Base-by-base conservation (phyloP, 2,888 invertebrate genomes). In the Trichogramma dendrolimi region DNA sequence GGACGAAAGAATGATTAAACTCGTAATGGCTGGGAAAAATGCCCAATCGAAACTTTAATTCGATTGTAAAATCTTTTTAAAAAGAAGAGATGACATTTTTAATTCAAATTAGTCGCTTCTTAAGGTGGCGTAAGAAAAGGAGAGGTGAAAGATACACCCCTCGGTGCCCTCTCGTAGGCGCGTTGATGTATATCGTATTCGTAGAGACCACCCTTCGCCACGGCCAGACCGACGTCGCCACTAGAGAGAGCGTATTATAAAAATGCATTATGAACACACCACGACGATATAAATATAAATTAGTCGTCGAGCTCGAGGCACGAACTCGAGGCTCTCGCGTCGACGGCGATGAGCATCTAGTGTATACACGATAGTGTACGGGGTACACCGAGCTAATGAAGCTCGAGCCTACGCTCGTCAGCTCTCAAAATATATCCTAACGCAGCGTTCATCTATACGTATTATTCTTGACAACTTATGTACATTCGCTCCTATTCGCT, bases 201-300 rank as follows among this genome's bases (percentile, higher is more conserved):
- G 52, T 38, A 49, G 58, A 61, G 62, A 63, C 63, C 60, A 67
- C 67, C 63, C 67, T 64, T 60, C 56, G 55, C 57, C 61, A 50
- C 61, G 61, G 63, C 61, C 61, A 61, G 61, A 47, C 63, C 63
- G 51, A 46, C 8, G 46, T n/a, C 8, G 8, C 46, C 65, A 55
- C 61, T 64, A 54, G 50, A 27, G 58, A 68, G 67, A 67, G 66
- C 69, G 65, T 64, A 69, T 69, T 68, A 68, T 64, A 69, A 68
- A 69, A 69, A 67, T 69, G 67, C 67, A 68, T 69, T 68, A 69
- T 66, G 65, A 66, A 66, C 62, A 62, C 59, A 68, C 62, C 63
- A 66, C 63, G 64, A 66, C 27, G 68, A 67, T 69, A 69, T 69
- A 68, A 69, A 69, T 68, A 69, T 68, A 68, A 68, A 69, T 69